Base-by-base conservation (phyloP, 2,113 vertebrate species). In the Lates calcarifer region DNA sequence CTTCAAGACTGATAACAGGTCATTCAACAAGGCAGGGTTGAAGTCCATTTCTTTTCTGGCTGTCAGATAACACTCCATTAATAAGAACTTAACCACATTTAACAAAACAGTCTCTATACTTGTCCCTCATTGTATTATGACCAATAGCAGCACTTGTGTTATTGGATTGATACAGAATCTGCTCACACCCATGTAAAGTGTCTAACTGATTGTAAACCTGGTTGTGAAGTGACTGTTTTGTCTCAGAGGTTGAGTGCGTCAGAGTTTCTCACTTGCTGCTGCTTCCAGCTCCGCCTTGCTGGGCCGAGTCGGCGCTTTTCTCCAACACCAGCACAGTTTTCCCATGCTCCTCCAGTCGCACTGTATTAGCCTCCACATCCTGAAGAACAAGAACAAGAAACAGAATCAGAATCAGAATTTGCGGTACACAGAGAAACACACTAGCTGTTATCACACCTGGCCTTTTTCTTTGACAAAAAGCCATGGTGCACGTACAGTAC, bases 331-430 rank as follows among this genome's bases (percentile, higher is more conserved):
- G 88, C 26, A 99, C 98, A 24, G 97, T 95, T 87, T 96, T 97
- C 3, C 97, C 97, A 0, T 99, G 98, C 70, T 99, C 98, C 77
- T 98, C 96, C 67, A 99, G 95, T 15, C 97, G 93, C 90, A 99
- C 95, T 0, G 97, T 99, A 81, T 99, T 99, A 0, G 98, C 98
- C 79, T 99, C 98, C 58, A 99, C 96, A 3, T 99, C 98, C 98
- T 99, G 51, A 31, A 77, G 29, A 60, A 56, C 29, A 39, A 20
- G 14, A 35, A 47, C 1, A 49, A 31, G 53, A 22, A 22, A 12
- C 12, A 17, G 3, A 9, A 7, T 35, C 14, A 29, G 6, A 45
- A 62, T 5, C 5, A 57, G 41, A 39, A 24, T 37, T 45, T 26
- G 20, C 14, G n/a, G 13, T 8, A 7, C 47, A n/a, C 18, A 49